A percentile compares a stretch with the other conserved stretches of the same genome.
Conservation (phyloP, 2,113 vertebrate genomes). For the Centropus bengalensis region DNA sequence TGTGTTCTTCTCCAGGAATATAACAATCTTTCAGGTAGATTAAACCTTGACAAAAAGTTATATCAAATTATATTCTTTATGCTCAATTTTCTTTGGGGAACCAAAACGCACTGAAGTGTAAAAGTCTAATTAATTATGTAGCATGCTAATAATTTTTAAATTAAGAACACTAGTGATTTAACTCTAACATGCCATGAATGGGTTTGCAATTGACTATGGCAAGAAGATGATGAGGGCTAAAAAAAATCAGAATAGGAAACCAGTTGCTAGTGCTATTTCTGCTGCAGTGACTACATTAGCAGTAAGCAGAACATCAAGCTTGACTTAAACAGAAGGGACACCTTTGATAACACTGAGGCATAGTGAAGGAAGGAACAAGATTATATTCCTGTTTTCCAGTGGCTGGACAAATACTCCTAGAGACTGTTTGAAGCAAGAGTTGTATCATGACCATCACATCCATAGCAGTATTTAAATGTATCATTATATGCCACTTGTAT, state of each 20-base stretch:
- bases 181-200: constrained; percentile 53
- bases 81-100: constrained; percentile 79
- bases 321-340: background rate
- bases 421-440: background rate
- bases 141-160: constrained; percentile 81
- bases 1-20: constrained; percentile 69
- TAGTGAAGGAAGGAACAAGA: background rate
- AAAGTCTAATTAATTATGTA: constrained; percentile 84
- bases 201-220: constrained; percentile 55
- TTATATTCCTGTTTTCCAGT: background rate
- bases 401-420: background rate
- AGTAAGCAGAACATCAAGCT: background rate
- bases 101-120: constrained; percentile 75
- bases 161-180: constrained; percentile 78
- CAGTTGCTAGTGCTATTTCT: background rate
- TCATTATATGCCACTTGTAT: background rate
- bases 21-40: constrained; percentile 76
- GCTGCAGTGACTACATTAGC: background rate
- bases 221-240: constrained; percentile 32
- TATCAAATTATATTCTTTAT: constrained; percentile 81
- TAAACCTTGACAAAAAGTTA: constrained; percentile 80
- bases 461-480: background rate
- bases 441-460: background rate
- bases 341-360: background rate
- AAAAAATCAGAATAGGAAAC: constrained; percentile 11